Evolutionary conservation across 1,140 invertebrate genomes (phyloP).

Genomic region (Hypothenemus hampei): DNA sequence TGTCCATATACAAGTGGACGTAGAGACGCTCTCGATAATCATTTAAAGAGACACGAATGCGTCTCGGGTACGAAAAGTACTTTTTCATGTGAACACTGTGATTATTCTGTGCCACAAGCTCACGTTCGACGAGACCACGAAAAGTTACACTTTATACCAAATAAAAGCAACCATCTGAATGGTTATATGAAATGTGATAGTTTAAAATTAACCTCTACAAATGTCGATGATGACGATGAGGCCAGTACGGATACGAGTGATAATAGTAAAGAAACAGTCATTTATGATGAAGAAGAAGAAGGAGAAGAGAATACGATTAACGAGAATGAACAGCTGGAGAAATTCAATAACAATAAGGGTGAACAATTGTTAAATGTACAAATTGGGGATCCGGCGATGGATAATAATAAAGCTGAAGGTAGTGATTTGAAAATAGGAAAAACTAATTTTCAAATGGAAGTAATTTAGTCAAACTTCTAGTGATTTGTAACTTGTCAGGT

Average conservation of each 20-base stretch:
- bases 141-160: constrained; percentile 66
- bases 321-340: no score
- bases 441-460: constrained; percentile 24
- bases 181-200: constrained; percentile 55
- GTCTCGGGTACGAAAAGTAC: constrained; percentile 52
- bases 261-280: no score
- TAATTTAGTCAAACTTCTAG: constrained; percentile 44
- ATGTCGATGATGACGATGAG: no score
- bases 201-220: constrained; percentile 47
- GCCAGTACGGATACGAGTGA: constrained; percentile 38
- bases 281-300: constrained; percentile 45
- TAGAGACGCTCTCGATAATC: constrained; percentile 68
- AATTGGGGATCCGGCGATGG: constrained; percentile 51
- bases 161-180: constrained; percentile 56
- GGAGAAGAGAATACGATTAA: constrained; percentile 32
- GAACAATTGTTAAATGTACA: constrained; percentile 53
- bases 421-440: constrained; percentile 26
- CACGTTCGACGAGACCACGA: constrained; percentile 75
- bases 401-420: constrained; percentile 25
- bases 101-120: constrained; percentile 72
- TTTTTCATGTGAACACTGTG: constrained; percentile 75
- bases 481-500: constrained; percentile 38
- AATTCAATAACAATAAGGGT: constrained; percentile 43
- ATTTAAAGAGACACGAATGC: constrained; percentile 66
- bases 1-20: constrained; percentile 74